These are phyloP conservation scores for Channa striata DNA, from an alignment of 2,797 vertebrate genomes.

Conservation along the genomic window DNA sequence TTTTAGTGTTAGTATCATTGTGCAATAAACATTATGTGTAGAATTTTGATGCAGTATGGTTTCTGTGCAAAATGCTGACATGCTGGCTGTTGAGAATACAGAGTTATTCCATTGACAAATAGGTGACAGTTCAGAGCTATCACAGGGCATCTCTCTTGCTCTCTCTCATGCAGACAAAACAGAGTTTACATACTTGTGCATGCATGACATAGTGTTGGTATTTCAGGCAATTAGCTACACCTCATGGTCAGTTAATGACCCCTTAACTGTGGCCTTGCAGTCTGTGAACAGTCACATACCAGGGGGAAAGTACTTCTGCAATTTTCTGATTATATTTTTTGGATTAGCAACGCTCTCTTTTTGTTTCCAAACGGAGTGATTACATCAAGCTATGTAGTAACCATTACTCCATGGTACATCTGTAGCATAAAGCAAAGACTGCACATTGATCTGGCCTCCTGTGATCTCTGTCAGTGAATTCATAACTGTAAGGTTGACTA, in stretches of 20 bases:
- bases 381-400: neutral
- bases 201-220: conserved; percentile 60
- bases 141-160: neutral
- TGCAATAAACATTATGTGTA: neutral
- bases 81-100: neutral
- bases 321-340: conserved; percentile 22
- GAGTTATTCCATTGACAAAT: neutral
- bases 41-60: neutral
- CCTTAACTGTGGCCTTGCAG: conserved; percentile 13
- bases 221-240: conserved; percentile 52
- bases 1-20: neutral
- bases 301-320: conserved; percentile 19
- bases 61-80: neutral
- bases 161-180: conserved; percentile 3
- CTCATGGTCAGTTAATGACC: conserved; percentile 41
- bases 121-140: neutral
- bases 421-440: neutral
- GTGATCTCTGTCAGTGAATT: neutral
- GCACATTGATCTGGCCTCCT: neutral
- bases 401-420: neutral
- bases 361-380: neutral
- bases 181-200: conserved; percentile 73
- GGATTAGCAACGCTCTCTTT: conserved; percentile 7
- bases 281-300: conserved; percentile 10
- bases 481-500: conserved; percentile 17